These are phyloP conservation scores for Coracopsis vasa DNA, from an alignment of 2,113 vertebrate genomes.

Conservation along the genomic window DNA sequence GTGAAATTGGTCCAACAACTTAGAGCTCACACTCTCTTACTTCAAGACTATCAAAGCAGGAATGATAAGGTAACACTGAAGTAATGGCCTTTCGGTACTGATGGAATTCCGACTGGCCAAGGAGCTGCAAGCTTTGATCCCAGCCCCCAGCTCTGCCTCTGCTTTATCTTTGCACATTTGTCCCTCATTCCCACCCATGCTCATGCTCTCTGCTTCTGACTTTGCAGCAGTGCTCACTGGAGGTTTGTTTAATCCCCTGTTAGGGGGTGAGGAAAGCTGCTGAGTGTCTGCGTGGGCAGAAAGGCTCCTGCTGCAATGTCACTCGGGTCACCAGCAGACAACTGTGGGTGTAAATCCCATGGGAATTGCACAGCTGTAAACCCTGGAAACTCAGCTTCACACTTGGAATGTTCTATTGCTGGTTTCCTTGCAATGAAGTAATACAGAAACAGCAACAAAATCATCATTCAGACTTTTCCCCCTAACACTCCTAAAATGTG, in stretches of 20 bases:
- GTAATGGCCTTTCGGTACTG: not conserved
- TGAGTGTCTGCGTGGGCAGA: not conserved
- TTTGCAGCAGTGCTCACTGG: not conserved
- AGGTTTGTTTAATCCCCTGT: not conserved
- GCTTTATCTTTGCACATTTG: not conserved
- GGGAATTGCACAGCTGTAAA: conserved; percentile 4
- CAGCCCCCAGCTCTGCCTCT: not conserved
- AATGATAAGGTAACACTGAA: not conserved
- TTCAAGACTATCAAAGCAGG: not conserved
- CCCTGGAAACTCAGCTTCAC: not conserved
- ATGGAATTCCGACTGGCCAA: not conserved
- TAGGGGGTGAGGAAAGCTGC: not conserved
- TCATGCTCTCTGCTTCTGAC: not conserved
- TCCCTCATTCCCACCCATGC: not conserved
- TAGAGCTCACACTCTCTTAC: not conserved
- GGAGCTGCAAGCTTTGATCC: not conserved
- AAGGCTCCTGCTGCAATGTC: not conserved
- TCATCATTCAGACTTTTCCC: not conserved
- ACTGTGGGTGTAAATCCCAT: not conserved
- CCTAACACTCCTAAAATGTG: not conserved
- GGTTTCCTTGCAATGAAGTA: not conserved
- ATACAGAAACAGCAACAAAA: not conserved
- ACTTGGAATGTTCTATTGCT: not conserved
- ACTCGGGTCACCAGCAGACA: not conserved
- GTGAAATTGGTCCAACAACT: not conserved